Conservation (phyloP, 2,888 invertebrate species). For the Sepiola atlantica region DNA sequence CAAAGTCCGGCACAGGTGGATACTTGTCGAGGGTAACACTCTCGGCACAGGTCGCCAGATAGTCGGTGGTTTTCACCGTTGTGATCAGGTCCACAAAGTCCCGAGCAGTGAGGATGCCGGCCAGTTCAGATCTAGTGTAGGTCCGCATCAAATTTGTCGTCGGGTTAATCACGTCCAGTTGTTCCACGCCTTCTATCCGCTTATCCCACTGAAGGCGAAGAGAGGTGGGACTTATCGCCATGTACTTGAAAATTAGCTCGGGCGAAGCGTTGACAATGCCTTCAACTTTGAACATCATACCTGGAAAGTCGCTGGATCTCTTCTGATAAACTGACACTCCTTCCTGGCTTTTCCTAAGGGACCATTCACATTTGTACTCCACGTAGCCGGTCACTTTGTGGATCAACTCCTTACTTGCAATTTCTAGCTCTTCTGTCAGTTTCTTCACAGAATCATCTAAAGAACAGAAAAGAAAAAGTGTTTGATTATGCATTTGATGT, state of each 20-base stretch:
- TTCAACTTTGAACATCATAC: slow-evolving; percentile 32
- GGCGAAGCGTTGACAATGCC: background rate
- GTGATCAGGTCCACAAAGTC: slow-evolving; percentile 9
- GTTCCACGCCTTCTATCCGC: background rate
- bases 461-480: too few species aligned
- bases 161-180: background rate
- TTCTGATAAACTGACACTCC: too few species aligned
- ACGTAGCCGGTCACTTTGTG: too few species aligned
- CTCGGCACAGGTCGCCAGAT: background rate
- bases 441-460: too few species aligned
- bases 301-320: background rate
- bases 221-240: background rate
- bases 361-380: too few species aligned
- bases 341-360: too few species aligned
- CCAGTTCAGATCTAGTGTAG: background rate
- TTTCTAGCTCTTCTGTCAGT: too few species aligned
- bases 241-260: background rate
- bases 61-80: background rate
- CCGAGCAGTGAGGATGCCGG: background rate
- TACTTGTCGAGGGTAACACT: background rate
- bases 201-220: slow-evolving; percentile 24
- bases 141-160: background rate
- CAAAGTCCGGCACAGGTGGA: background rate
- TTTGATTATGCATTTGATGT: too few species aligned
- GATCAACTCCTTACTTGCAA: too few species aligned